A percentile compares a stretch with the other conserved stretches of the same genome.
Conservation (phyloP, 2,797 vertebrate species). For the Manis pentadactyla region DNA sequence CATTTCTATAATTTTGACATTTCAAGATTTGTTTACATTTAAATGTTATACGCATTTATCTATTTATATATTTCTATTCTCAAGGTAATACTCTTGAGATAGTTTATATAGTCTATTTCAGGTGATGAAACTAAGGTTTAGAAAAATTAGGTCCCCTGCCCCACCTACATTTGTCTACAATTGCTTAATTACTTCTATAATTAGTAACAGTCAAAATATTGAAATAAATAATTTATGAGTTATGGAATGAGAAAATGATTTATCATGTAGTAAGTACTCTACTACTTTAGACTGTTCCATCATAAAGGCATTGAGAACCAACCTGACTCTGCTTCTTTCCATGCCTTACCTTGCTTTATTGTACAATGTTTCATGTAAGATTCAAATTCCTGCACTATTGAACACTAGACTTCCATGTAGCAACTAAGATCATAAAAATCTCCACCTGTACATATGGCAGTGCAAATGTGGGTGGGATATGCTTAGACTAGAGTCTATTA, state of each 20-base stretch:
- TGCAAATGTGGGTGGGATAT: not conserved
- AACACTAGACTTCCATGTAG: not conserved
- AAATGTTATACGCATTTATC: not conserved
- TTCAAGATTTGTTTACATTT: not conserved
- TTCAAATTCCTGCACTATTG: not conserved
- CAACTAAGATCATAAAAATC: not conserved
- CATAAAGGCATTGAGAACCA: not conserved
- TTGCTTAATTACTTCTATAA: not conserved
- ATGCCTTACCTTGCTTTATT: not conserved
- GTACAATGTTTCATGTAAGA: not conserved
- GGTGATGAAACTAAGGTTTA: not conserved
- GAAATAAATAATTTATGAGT: not conserved
- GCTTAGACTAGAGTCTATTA: not conserved
- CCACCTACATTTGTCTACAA: not conserved
- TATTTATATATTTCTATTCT: not conserved
- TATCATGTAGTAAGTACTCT: not conserved
- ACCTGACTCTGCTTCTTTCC: not conserved
- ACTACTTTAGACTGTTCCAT: not conserved
- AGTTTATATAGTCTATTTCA: not conserved
- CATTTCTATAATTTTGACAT: not conserved
- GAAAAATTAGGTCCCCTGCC: not conserved
- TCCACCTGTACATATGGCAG: not conserved
- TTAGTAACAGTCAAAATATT: not conserved
- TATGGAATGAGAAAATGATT: not conserved
- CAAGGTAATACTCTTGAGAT: not conserved